Evolutionary conservation across 2,888 invertebrate species (phyloP).

Genomic region (Anoncus sp.): DNA sequence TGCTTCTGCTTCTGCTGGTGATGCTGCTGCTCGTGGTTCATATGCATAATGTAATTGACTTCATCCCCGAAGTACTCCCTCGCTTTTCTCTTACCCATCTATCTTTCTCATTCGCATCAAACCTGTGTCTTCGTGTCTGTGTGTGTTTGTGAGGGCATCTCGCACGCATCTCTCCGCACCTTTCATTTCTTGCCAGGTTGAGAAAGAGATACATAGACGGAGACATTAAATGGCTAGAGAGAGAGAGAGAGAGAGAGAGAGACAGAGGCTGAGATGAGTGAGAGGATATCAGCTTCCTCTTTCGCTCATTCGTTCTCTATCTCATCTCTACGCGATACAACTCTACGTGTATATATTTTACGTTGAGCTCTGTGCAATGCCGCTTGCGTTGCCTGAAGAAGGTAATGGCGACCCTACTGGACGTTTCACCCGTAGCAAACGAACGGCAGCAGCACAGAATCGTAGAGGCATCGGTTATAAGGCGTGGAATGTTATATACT

Average conservation of each 20-base stretch:
- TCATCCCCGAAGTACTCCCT: constrained; percentile 72
- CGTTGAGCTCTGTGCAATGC: constrained; percentile 28
- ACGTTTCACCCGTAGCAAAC: constrained; percentile 33
- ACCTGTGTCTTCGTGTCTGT: background rate
- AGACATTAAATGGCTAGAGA: constrained; percentile 16
- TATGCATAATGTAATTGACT: constrained; percentile 83
- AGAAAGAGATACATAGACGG: background rate
- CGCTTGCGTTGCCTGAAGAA: constrained; percentile 22
- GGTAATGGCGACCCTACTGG: constrained; percentile 54
- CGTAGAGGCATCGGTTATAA: constrained; percentile 61
- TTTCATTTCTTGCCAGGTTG: constrained; percentile 59
- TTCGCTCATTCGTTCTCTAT: constrained; percentile 52
- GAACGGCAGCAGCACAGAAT: constrained; percentile 29
- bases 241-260: constrained; percentile 13
- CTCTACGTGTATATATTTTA: constrained; percentile 19
- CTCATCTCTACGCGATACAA: constrained; percentile 42
- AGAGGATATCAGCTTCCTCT: constrained; percentile 45
- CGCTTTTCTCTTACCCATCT: constrained; percentile 64
- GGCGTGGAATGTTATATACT: constrained; percentile 59
- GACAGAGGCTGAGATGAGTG: too few species aligned
- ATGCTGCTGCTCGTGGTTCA: constrained; percentile 70
- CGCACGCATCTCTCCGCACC: constrained; percentile 60
- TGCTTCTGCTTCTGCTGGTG: constrained; percentile 18
- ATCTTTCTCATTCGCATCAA: constrained; percentile 50
- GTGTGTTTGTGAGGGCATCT: constrained; percentile 9